These are phyloP conservation scores for Solen grandis DNA, from an alignment of 1,140 invertebrate species.

Conservation along the genomic window DNA sequence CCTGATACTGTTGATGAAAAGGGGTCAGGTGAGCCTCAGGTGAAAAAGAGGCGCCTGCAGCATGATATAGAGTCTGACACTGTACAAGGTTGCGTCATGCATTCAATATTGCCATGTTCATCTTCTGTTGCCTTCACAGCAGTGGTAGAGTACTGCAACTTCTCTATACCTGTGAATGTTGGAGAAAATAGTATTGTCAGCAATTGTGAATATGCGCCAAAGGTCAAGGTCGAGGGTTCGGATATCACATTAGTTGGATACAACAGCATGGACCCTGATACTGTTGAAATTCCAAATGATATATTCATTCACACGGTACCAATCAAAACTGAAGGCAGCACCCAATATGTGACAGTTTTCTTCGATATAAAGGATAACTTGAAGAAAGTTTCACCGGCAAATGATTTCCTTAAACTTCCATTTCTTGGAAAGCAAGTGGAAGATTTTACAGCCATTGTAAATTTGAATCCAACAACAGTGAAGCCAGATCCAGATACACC, in stretches of 20 bases:
- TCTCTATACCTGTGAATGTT: slow-evolving; percentile 73
- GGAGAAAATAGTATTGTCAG: slow-evolving; percentile 79
- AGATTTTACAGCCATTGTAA: slow-evolving; percentile 47
- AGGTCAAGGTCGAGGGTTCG: neutral
- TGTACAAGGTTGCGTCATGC: slow-evolving; percentile 75
- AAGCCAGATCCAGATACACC: slow-evolving; percentile 5
- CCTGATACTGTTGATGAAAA: slow-evolving; percentile 23
- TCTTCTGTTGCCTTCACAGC: slow-evolving; percentile 60
- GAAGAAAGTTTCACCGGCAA: slow-evolving; percentile 69
- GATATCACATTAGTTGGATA: neutral
- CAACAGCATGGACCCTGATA: neutral
- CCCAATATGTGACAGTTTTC: slow-evolving; percentile 79
- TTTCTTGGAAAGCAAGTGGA: slow-evolving; percentile 71
- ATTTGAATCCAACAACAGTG: slow-evolving; percentile 25
- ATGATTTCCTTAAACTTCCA: slow-evolving; percentile 54
- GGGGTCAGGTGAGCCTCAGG: neutral
- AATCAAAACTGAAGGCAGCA: slow-evolving; percentile 58
- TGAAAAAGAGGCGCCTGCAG: neutral
- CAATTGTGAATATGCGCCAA: slow-evolving; percentile 73
- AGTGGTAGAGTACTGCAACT: slow-evolving; percentile 81
- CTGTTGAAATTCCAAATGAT: slow-evolving; percentile 73
- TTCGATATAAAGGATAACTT: slow-evolving; percentile 80
- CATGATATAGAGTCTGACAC: slow-evolving; percentile 38
- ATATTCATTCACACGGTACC: slow-evolving; percentile 80
- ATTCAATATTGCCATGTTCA: slow-evolving; percentile 62